Base-by-base conservation (phyloP, 1,140 invertebrate species). In the Bacillus rossius region DNA sequence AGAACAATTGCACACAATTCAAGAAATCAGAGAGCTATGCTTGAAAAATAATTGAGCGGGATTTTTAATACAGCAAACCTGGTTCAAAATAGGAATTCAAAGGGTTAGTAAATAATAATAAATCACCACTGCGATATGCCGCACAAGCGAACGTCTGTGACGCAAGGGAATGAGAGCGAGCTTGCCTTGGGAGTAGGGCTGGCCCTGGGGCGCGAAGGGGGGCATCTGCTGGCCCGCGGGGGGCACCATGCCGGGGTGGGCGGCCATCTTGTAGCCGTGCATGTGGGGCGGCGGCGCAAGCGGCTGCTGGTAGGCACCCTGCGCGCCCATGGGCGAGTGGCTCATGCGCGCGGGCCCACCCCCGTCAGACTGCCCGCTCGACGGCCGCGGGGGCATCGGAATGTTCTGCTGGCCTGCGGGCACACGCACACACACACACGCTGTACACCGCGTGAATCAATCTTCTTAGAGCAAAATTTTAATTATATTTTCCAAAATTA, bases 361-460 rank as follows among this genome's bases (percentile, higher is more conserved):
- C 75, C 84, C 84, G 78, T 91, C 89, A 65, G 91, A 88, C 73
- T 93, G 88, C 75, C 91, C 89, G 72, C 91, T 94, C 64, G 91
- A 88, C 71, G 92, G 92, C 67, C 92, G 83, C 67, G 90, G 90
- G 73, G 90, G 90, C 88, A 92, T 92, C 74, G 89, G 86, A 86
- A 92, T 87, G 83, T 88, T 92, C 82, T 87, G 88, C 75, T 91
- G 89, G 71, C 89, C 89, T 92, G 75, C n/a, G 77, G 75, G 64
- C 62, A 69, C 70, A 70, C n/a, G 67, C 69, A 60, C 16, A 54
- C 17, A 38, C 29, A 34, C 29, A 34, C 29, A 34, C 10, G 5
- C 29, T 34, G 4, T 10, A 34, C 29, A 34, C 10, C 29, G 4
- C 29, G n/a, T n/a, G n/a, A n/a, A n/a, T n/a, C n/a, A n/a, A n/a